Evolutionary conservation across 2,113 vertebrate genomes (phyloP), one percentile per base, ranked within the genome.

Genomic region (Triplophysa rosa): DNA sequence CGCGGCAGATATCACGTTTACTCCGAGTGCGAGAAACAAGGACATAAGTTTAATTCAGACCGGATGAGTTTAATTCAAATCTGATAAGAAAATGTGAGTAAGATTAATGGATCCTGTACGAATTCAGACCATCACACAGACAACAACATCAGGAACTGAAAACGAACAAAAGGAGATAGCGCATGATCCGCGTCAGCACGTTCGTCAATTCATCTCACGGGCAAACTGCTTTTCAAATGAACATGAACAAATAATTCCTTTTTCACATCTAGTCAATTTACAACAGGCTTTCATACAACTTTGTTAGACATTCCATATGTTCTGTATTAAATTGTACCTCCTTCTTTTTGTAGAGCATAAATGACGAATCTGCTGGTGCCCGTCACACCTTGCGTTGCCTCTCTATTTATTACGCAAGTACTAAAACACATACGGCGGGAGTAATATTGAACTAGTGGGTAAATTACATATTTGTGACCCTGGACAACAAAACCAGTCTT

Each of bases 61-160:
- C 45, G 6, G 33, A 26, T 6, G 21, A 10, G 23, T 24, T 19
- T 19, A 49, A 23, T 23, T n/a, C 9, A 64, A 8, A 13, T 8
- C 21, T 47, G 40, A 63, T n/a, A 17, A 42, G 13, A 42, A 45
- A n/a, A 58, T n/a, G 54, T 58, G 54, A 58, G 54, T 58, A n/a
- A n/a, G 5, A 58, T 58, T 23, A 67, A 3, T 1, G 16, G 3
- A 26, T 49, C 40, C 21, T 47, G 37, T 33, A 54, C 52, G 19
- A 65, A 21, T 76, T 76, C 17, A 19, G 62, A 29, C 47, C 58
- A 65, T 65, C 58, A 63, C 72, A 74, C 58, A 29, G 16, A n/a
- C 8, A 52, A 65, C n/a, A 76, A 64, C 61, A 76, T 62, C 61
- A 76, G 73, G 73, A 76, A 76, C 73, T 65, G 45, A 75, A 64